Base-by-base conservation (phyloP, 2,797 vertebrate genomes). In the Picus viridis region DNA sequence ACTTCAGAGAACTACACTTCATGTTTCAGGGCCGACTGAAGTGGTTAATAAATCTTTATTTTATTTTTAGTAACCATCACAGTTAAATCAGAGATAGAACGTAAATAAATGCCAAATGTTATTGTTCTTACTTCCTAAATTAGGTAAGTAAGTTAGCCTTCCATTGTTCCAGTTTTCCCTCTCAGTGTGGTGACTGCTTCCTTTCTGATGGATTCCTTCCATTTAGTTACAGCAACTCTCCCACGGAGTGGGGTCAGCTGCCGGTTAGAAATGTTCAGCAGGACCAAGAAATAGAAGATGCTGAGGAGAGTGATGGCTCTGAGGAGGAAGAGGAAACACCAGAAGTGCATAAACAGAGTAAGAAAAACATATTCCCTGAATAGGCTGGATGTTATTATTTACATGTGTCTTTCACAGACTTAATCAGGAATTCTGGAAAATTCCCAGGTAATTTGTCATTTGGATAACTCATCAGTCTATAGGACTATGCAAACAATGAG, bases 331-430 rank as follows among this genome's bases (percentile, higher is more conserved):
- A 98, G 58, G 98, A 98, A 71, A 41, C 45, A 4, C 45, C 92
- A 30, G 97, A 98, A 93, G 93, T 74, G 73, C 97, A 72, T 32
- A 98, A 93, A 74, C 74, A 96, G 71, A 94, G 98, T 99, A 94
- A 97, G 98, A 92, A 88, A 95, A 97, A 90, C 3, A 9, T 0
- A 4, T 68, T 91, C 53, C 68, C 29, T 57, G 57, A 57, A 22
- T 49, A 65, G n/a, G 8, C 18, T 77, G 57, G 64, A 57, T 57
- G 47, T 65, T 59, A 14, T 13, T 54, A 14, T 13, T 54, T 51
- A 23, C 26, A 13, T 18, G 4, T 23, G 30, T 41, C 56, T 73
- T 92, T 69, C 29, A 27, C 41, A 63, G 45, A 5, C 16, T 83
- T n/a, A 27, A 34, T 36, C 36, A 39, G 59, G 86, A 86, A 53